Evolutionary conservation across 2,113 vertebrate genomes (phyloP).

Genomic region (Tachysurus fulvidraco): DNA sequence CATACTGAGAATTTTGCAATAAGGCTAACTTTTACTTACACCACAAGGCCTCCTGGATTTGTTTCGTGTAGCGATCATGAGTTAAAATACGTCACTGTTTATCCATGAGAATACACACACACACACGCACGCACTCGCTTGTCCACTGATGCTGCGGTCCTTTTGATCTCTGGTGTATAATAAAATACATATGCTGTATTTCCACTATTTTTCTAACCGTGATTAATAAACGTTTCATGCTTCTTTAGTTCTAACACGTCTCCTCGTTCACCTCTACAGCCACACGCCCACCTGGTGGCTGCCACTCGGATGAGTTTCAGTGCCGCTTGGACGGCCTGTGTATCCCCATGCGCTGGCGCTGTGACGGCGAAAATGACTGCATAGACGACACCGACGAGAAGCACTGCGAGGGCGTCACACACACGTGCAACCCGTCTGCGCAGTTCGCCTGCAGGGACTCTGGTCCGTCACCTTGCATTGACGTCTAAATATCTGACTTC

Average conservation of each 20-base stretch:
- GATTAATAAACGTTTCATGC: neutral
- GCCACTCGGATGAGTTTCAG: constrained; percentile 93
- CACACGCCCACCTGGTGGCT: constrained; percentile 89
- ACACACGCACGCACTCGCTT: neutral
- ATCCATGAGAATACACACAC: neutral
- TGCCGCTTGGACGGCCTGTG: constrained; percentile 90
- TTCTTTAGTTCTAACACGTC: neutral
- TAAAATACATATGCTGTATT: neutral
- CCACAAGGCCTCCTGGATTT: no score
- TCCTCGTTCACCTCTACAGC: constrained; percentile 67
- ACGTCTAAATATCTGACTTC: neutral
- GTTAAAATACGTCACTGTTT: no score
- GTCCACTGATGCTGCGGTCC: neutral
- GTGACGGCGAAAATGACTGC: constrained; percentile 91
- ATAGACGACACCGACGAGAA: constrained; percentile 95
- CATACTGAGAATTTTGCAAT: neutral
- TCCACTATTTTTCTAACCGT: neutral
- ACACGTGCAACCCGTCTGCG: constrained; percentile 87
- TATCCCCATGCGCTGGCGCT: constrained; percentile 95
- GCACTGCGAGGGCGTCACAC: constrained; percentile 91
- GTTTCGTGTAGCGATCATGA: no score
- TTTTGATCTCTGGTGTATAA: neutral
- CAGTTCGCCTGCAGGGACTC: constrained; percentile 96
- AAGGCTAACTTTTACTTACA: no score
- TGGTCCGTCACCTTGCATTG: constrained; percentile 67